These are phyloP conservation scores for Eugnorisma glareosa DNA, from an alignment of 2,888 invertebrate genomes.

Conservation along the genomic window DNA sequence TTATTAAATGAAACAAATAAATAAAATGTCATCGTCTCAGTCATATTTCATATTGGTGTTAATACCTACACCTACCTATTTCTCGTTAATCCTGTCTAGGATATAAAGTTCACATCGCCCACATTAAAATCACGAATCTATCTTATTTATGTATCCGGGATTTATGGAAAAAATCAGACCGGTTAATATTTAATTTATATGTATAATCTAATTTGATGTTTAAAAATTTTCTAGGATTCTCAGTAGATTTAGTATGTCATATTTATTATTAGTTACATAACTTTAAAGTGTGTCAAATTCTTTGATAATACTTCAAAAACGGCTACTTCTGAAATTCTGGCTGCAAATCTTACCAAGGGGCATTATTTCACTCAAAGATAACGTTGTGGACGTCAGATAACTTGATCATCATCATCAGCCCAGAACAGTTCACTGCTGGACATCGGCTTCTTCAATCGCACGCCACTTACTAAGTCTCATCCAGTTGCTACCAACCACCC, in stretches of 20 bases:
- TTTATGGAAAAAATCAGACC: not conserved
- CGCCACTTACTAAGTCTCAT: not conserved
- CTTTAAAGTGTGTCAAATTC: not conserved
- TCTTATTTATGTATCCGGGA: slow-evolving; percentile 25
- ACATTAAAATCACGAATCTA: not conserved
- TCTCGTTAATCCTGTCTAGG: not conserved
- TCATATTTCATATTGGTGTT: not conserved
- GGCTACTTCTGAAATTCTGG: not conserved
- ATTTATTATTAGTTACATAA: not conserved
- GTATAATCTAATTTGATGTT: not conserved
- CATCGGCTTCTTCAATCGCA: not conserved
- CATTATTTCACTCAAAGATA: not conserved
- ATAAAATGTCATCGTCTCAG: not conserved
- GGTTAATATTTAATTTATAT: not conserved
- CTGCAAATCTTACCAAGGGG: not conserved
- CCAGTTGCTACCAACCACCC: not conserved
- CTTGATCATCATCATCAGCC: too few species aligned
- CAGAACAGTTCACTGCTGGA: not conserved
- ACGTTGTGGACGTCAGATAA: not conserved
- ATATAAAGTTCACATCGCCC: slow-evolving; percentile 21
- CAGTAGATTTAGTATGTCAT: not conserved
- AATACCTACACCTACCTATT: not conserved
- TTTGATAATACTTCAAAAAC: not conserved
- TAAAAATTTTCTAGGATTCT: not conserved
- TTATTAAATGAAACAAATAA: not conserved